Percentiles rank a stretch among this genome's conserved stretches.
Conservation (phyloP, 2,888 invertebrate species). For the Melangyna quadrimaculata region DNA sequence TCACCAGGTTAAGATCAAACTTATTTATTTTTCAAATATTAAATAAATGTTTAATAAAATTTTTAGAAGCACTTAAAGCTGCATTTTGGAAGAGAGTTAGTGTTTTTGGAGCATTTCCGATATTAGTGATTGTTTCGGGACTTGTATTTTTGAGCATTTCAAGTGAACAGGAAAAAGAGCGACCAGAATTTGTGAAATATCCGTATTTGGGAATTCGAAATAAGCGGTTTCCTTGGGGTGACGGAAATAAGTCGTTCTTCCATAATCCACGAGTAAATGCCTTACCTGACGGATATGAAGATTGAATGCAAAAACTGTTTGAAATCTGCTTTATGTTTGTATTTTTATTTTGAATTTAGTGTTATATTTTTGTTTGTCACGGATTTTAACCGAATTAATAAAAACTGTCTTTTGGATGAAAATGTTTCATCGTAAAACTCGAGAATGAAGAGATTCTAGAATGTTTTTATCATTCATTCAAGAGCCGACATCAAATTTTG, state of each 20-base stretch:
- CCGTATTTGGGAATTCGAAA: constrained; percentile 70
- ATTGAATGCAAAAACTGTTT: constrained; percentile 6
- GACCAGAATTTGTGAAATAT: constrained; percentile 70
- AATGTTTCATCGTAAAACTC: no score
- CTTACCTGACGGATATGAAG: constrained; percentile 75
- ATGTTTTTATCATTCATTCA: no score
- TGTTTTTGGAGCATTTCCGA: constrained; percentile 38
- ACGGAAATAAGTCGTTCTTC: constrained; percentile 68
- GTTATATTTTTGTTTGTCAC: neutral
- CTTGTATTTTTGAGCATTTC: neutral
- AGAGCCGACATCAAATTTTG: no score
- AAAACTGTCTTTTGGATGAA: no score
- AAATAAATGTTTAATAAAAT: neutral
- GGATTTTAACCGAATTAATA: neutral
- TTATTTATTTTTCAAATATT: neutral
- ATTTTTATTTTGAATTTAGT: neutral
- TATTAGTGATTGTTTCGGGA: neutral
- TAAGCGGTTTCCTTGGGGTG: constrained; percentile 71
- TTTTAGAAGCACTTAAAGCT: neutral
- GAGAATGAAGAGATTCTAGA: no score
- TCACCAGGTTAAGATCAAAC: neutral
- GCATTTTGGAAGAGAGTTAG: constrained; percentile 30
- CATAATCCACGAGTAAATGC: constrained; percentile 73
- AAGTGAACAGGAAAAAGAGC: constrained; percentile 46
- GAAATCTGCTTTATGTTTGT: neutral